phyloP scores from a whole-genome alignment of 1,140 invertebrate species.

The Hyposmocoma kahamanoa region DNA sequence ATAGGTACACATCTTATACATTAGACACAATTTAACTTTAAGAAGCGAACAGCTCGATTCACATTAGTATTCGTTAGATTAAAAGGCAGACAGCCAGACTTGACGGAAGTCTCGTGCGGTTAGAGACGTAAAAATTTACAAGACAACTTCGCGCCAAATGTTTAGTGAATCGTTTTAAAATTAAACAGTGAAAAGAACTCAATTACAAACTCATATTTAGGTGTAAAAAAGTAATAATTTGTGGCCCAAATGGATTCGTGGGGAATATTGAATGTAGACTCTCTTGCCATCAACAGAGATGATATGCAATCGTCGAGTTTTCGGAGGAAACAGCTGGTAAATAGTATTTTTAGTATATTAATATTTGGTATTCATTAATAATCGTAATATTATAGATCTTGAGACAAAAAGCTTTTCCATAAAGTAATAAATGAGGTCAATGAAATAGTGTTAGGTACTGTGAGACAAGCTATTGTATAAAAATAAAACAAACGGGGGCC shows the following conservation, averaged over 20 bases:
- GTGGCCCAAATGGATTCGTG: constrained; percentile 75
- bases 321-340: constrained; percentile 71
- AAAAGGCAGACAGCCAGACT: constrained; percentile 15
- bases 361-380: no score
- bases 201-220: no score
- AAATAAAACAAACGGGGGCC: no score
- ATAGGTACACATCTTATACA: constrained; percentile 36
- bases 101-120: constrained; percentile 22
- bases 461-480: no score
- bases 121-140: no score
- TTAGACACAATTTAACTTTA: constrained; percentile 11
- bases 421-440: no score
- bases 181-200: no score
- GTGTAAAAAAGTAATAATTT: no score
- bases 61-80: constrained; percentile 22
- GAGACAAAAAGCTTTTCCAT: no score
- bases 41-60: constrained; percentile 10
- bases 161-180: no score
- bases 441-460: no score
- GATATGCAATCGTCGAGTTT: constrained; percentile 73
- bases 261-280: constrained; percentile 78
- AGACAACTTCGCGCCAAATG: constrained; percentile 26
- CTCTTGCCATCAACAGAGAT: constrained; percentile 76
- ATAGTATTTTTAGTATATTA: constrained; percentile 48
- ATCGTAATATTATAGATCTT: no score